phyloP scores from a whole-genome alignment of 2,113 vertebrate genomes.

The Speoplatyrhinus poulsoni region DNA sequence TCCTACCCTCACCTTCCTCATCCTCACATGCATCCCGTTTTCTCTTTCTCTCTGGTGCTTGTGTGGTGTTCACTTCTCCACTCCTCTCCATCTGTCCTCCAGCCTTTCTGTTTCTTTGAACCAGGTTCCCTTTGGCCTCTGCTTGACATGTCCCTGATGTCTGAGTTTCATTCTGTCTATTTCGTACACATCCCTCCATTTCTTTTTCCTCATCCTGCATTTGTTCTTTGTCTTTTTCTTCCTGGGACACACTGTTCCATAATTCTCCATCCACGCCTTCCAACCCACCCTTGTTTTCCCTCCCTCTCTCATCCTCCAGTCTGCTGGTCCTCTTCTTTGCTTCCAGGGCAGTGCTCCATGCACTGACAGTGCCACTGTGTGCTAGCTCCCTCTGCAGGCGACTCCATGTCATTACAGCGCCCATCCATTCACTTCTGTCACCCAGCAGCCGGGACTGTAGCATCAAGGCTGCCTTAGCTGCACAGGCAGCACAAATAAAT shows the following conservation, averaged over 20 bases:
- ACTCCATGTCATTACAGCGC: conserved; percentile 62
- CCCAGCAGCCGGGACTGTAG: conserved; percentile 62
- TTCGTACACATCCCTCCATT: not conserved
- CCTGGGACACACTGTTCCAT: not conserved
- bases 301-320: conserved; percentile 29
- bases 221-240: conserved; percentile 17
- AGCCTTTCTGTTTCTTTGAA: not conserved
- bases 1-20: not conserved
- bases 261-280: conserved; percentile 10
- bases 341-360: not conserved
- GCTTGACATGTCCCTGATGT: conserved; percentile 26
- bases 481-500: not conserved
- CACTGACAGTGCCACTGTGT: not conserved
- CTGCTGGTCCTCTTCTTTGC: not conserved
- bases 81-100: not conserved
- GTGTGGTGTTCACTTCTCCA: not conserved
- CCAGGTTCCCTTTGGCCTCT: not conserved
- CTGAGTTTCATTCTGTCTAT: not conserved
- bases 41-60: conserved; percentile 5
- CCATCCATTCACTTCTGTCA: conserved; percentile 51
- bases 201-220: not conserved
- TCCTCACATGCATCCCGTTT: conserved; percentile 4
- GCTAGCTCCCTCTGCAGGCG: conserved; percentile 63
- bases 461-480: conserved; percentile 60
- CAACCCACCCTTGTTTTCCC: conserved; percentile 10